Evolutionary conservation across 2,113 vertebrate genomes (phyloP).

Genomic region (Sciurus niger): DNA sequence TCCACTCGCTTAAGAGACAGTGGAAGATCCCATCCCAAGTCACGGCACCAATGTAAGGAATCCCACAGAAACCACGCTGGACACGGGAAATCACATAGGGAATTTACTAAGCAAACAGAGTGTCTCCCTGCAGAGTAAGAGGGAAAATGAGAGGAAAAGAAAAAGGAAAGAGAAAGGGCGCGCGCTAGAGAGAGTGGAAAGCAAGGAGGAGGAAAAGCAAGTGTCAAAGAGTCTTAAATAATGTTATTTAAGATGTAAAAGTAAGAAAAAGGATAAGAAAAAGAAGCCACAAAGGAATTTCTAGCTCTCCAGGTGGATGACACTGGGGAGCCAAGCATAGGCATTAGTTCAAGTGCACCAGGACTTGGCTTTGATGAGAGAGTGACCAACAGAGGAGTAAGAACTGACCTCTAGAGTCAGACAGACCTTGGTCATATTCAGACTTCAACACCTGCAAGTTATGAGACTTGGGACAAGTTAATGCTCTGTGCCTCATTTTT

Average conservation of each 20-base stretch:
- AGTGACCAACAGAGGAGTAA: too few relatives aligned
- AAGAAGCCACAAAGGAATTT: background rate
- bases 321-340: background rate
- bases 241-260: background rate
- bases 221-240: background rate
- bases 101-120: too few relatives aligned
- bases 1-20: too few relatives aligned
- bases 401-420: background rate
- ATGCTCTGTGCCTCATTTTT: background rate
- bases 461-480: background rate
- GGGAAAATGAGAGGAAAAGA: too few relatives aligned
- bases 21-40: too few relatives aligned
- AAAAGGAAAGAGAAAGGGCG: too few relatives aligned
- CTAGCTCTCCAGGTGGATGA: background rate
- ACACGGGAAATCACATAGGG: too few relatives aligned
- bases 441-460: background rate
- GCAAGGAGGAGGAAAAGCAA: too few relatives aligned
- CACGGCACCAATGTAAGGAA: too few relatives aligned
- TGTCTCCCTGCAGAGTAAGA: too few relatives aligned
- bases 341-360: background rate
- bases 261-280: background rate
- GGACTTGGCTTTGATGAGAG: background rate
- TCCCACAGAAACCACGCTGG: too few relatives aligned
- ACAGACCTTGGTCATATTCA: background rate
- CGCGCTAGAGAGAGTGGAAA: too few relatives aligned